These are phyloP conservation scores for Rhagologus leucostigma DNA, from an alignment of 2,113 vertebrate species.

Conservation along the genomic window DNA sequence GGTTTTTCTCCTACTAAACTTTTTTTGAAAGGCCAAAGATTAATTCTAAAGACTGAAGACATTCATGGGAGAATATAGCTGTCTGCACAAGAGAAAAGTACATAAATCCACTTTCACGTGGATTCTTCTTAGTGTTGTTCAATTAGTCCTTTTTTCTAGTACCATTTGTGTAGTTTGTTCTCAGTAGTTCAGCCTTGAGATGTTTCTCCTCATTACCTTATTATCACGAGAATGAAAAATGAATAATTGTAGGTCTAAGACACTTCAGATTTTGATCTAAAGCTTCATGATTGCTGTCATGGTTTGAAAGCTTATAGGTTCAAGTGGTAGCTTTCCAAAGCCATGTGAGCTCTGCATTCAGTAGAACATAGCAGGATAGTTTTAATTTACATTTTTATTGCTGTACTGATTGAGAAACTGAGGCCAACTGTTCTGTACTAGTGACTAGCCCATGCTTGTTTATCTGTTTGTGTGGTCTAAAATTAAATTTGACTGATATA, in stretches of 20 bases:
- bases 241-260: neutral
- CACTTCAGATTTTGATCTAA: neutral
- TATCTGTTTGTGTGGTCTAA: neutral
- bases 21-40: neutral
- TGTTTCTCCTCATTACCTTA: neutral
- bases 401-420: neutral
- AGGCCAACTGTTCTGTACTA: neutral
- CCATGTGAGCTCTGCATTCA: neutral
- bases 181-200: neutral
- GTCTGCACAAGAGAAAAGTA: neutral
- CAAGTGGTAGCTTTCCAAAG: neutral
- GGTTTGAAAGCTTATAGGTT: neutral
- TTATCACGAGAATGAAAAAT: neutral
- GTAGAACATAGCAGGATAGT: neutral
- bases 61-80: neutral
- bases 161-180: neutral
- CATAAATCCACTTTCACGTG: accelerated
- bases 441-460: neutral
- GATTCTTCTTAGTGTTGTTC: neutral
- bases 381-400: neutral
- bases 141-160: neutral
- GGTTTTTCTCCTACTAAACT: neutral
- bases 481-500: neutral
- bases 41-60: neutral
- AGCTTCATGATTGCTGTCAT: neutral